Evolutionary conservation across 2,888 invertebrate species (phyloP).

Genomic region (Brachyptera putata): DNA sequence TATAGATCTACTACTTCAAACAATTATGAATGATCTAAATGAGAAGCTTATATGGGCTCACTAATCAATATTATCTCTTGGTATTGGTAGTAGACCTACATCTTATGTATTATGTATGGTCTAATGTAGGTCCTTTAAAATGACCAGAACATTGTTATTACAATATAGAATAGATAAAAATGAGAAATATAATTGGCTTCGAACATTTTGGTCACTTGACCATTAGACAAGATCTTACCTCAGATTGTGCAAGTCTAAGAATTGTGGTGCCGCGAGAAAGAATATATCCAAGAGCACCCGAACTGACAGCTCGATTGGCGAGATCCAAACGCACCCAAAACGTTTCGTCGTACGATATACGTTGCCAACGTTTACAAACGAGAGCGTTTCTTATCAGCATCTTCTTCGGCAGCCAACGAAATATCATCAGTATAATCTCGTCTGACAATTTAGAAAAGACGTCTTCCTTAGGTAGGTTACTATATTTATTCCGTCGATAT

Average conservation of each 20-base stretch:
- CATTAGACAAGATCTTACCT: conserved; percentile 54
- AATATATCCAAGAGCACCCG: conserved; percentile 68
- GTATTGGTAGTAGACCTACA: too few relatives aligned
- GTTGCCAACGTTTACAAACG: conserved; percentile 74
- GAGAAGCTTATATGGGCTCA: too few relatives aligned
- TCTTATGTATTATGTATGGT: too few relatives aligned
- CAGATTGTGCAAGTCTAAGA: conserved; percentile 72
- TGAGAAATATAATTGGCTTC: too few relatives aligned
- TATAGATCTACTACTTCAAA: too few relatives aligned
- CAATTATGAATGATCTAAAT: too few relatives aligned
- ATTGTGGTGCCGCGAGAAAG: conserved; percentile 73
- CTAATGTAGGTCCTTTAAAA: too few relatives aligned
- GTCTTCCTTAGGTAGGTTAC: conserved; percentile 44
- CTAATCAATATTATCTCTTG: too few relatives aligned
- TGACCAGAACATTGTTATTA: too few relatives aligned
- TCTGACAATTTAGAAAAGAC: conserved; percentile 74
- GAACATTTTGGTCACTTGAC: too few relatives aligned
- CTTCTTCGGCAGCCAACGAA: conserved; percentile 77
- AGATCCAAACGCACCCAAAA: conserved; percentile 83
- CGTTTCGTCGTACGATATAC: conserved; percentile 76
- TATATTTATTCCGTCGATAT: conserved; percentile 30
- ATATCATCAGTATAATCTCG: conserved; percentile 78
- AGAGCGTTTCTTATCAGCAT: conserved; percentile 65
- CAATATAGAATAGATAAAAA: too few relatives aligned
- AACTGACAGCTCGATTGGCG: conserved; percentile 61